Evolutionary conservation across 2,797 vertebrate species (phyloP).

Genomic region (Caiman crocodilus): DNA sequence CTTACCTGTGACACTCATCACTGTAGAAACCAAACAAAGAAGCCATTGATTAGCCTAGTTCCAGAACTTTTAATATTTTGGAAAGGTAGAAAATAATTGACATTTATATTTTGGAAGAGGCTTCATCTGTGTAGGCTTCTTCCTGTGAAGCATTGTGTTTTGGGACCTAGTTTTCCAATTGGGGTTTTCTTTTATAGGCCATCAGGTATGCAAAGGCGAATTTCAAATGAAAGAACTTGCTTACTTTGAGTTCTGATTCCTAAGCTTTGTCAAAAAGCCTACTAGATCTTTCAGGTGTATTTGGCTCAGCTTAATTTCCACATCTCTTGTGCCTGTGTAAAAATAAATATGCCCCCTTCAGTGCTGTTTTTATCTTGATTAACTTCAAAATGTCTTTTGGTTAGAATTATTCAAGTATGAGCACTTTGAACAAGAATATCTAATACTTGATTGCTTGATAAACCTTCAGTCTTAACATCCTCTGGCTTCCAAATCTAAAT

Average conservation of each 20-base stretch:
- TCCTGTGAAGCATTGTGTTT: background rate
- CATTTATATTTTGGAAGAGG: background rate
- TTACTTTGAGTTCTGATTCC: constrained; percentile 17
- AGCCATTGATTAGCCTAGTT: background rate
- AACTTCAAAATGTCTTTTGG: constrained; percentile 60
- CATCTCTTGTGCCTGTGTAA: constrained; percentile 68
- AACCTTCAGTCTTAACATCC: background rate
- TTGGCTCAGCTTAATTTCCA: constrained; percentile 49
- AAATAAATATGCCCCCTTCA: constrained; percentile 60
- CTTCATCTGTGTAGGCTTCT: background rate
- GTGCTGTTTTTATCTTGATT: constrained; percentile 67
- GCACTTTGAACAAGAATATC: background rate
- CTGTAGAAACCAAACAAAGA: background rate
- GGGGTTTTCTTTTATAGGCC: background rate
- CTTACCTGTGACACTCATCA: background rate
- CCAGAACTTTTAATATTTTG: background rate
- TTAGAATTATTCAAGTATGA: constrained; percentile 39
- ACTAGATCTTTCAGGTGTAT: constrained; percentile 52
- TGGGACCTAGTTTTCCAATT: background rate
- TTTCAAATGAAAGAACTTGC: background rate
- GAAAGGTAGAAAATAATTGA: background rate
- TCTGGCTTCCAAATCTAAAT: background rate
- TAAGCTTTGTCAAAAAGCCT: constrained; percentile 39
- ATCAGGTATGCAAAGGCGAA: background rate
- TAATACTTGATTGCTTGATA: constrained; percentile 27